These are phyloP conservation scores for Antennarius striatus DNA, from an alignment of 2,113 vertebrate species.

Conservation along the genomic window DNA sequence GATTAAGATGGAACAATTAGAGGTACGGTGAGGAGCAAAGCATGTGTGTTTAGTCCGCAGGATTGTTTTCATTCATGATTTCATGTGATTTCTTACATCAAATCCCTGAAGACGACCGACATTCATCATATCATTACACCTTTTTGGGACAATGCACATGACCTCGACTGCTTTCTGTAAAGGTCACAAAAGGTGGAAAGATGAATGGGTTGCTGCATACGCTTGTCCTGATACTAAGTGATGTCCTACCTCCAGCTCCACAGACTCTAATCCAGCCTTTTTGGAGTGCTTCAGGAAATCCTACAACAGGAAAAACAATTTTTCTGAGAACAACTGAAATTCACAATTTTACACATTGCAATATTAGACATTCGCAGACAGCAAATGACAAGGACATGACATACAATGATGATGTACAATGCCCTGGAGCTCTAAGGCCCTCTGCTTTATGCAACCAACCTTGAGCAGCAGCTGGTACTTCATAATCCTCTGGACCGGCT, in stretches of 20 bases:
- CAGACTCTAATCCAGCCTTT: conserved; percentile 90
- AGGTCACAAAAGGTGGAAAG: conserved; percentile 14
- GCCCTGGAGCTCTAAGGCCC: conserved; percentile 12
- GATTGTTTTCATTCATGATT: neutral
- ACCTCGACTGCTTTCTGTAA: conserved; percentile 95
- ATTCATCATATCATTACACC: conserved; percentile 99
- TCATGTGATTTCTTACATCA: conserved; percentile 83
- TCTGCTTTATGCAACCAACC: conserved; percentile 74
- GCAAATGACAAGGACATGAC: neutral
- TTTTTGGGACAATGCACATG: conserved; percentile 97
- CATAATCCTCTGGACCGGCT: conserved; percentile 97
- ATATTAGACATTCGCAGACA: neutral
- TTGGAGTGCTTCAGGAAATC: conserved; percentile 96
- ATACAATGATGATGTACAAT: neutral
- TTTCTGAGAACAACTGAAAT: neutral
- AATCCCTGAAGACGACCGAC: conserved; percentile 97
- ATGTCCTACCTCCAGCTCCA: conserved; percentile 89
- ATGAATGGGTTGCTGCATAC: neutral
- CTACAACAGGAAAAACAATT: conserved; percentile 68
- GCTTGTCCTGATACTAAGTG: neutral
- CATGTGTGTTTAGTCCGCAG: neutral
- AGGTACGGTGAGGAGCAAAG: neutral
- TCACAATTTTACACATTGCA: neutral
- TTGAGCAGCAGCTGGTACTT: conserved; percentile 98
- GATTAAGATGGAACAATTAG: neutral